A percentile compares a stretch with the other conserved stretches of the same genome.
Evolutionary conservation across 2,888 invertebrate species (phyloP).

Genomic region (Globia sparganii): DNA sequence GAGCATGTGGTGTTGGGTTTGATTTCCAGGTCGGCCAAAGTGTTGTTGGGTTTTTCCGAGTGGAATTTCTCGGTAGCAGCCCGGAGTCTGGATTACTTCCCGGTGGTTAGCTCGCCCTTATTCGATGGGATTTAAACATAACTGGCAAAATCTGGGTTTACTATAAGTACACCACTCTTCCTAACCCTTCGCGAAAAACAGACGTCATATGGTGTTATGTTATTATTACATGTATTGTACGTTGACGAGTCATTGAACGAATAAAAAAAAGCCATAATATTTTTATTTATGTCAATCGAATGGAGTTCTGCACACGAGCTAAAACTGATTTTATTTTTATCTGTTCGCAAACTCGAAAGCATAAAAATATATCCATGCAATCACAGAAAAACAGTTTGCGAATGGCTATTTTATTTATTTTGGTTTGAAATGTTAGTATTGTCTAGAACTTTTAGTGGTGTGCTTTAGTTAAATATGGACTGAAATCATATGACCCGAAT

Average conservation of each 20-base stretch:
- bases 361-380: slow-evolving; percentile 1
- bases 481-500: no score
- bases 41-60: neutral
- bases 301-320: slow-evolving; percentile 11
- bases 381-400: neutral
- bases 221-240: neutral
- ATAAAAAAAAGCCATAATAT: slow-evolving; percentile 17
- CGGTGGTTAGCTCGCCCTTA: neutral
- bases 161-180: no score
- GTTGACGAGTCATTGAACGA: slow-evolving; percentile 10
- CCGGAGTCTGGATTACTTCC: neutral
- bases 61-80: neutral
- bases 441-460: neutral
- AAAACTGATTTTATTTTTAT: slow-evolving; percentile 38
- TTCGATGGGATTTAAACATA: neutral
- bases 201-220: no score
- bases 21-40: neutral
- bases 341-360: neutral
- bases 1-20: neutral
- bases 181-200: no score
- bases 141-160: no score
- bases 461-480: neutral
- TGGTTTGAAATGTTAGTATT: slow-evolving; percentile 2
- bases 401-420: slow-evolving; percentile 14
- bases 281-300: slow-evolving; percentile 15